phyloP scores from a whole-genome alignment of 2,113 vertebrate species.

The Pluvialis apricaria region DNA sequence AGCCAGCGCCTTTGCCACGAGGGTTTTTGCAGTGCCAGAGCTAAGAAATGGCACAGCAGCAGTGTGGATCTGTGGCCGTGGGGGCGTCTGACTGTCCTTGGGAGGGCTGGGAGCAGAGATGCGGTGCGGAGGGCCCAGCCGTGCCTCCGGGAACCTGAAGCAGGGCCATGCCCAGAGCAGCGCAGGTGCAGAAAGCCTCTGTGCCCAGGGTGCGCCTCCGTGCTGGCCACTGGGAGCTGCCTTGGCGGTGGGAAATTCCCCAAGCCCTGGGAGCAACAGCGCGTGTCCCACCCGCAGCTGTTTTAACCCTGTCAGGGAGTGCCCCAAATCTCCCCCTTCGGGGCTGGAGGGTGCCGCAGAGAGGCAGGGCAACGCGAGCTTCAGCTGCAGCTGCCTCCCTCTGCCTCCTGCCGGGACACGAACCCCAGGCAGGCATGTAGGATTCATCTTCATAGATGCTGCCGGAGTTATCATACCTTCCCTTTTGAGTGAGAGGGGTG shows the following conservation, averaged over 20 bases:
- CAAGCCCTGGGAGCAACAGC: fast-evolving
- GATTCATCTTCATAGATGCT: background rate
- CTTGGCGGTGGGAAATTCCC: background rate
- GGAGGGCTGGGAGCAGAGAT: background rate
- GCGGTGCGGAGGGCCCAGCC: fast-evolving
- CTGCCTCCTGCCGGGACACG: background rate
- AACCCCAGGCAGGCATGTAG: too few species aligned
- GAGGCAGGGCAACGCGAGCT: fast-evolving
- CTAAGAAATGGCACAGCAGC: background rate
- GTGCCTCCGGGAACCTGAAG: background rate
- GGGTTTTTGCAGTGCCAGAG: fast-evolving
- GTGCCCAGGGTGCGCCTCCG: fast-evolving
- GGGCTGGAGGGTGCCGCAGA: background rate
- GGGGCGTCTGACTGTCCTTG: fast-evolving
- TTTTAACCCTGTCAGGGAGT: background rate
- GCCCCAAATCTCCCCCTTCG: background rate
- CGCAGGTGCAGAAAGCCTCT: background rate
- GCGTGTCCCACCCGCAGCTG: fast-evolving
- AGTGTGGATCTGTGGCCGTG: fast-evolving
- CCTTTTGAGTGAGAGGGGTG: background rate
- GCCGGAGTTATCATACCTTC: background rate
- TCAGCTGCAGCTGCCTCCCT: background rate
- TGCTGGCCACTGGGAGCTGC: background rate
- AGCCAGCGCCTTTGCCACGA: background rate
- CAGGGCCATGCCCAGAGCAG: background rate